Percentiles rank a stretch among this genome's conserved stretches.
Conservation (phyloP, 2,888 invertebrate genomes). For the Hybos culiciformis region DNA sequence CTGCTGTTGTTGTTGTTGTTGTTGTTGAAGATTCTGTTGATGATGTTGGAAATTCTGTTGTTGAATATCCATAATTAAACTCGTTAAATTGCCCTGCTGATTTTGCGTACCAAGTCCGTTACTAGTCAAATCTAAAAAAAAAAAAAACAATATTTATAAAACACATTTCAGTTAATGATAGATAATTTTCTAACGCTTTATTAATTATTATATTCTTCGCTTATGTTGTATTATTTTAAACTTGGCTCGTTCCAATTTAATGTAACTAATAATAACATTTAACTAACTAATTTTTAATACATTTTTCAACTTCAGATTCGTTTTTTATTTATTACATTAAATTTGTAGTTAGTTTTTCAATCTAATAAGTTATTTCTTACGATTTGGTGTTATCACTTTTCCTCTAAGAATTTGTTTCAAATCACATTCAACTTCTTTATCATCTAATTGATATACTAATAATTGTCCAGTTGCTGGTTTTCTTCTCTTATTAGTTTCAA, state of each 20-base stretch:
- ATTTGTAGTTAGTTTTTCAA: not conserved
- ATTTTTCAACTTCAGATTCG: no score
- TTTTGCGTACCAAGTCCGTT: slow-evolving; percentile 24
- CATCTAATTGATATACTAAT: slow-evolving; percentile 75
- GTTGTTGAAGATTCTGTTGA: slow-evolving; percentile 23
- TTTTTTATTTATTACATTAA: not conserved
- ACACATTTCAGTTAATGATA: not conserved
- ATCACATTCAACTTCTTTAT: slow-evolving; percentile 78
- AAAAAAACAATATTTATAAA: slow-evolving; percentile 14
- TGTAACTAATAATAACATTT: not conserved
- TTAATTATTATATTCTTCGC: no score
- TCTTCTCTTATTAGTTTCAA: slow-evolving; percentile 73
- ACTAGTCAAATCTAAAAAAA: slow-evolving; percentile 34
- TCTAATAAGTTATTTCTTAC: slow-evolving; percentile 30
- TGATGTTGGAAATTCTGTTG: slow-evolving; percentile 18
- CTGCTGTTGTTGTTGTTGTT: slow-evolving; percentile 32
- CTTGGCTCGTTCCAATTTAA: no score
- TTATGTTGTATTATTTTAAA: no score
- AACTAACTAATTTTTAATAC: no score
- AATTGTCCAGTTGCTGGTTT: slow-evolving; percentile 73
- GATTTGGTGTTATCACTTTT: slow-evolving; percentile 39
- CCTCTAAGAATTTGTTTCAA: slow-evolving; percentile 62
- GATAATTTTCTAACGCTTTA: no score
- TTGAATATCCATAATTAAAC: not conserved
- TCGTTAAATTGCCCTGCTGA: not conserved